Evolutionary conservation across 2,888 invertebrate species (phyloP).

Genomic region (Ormyrus nitidulus): DNA sequence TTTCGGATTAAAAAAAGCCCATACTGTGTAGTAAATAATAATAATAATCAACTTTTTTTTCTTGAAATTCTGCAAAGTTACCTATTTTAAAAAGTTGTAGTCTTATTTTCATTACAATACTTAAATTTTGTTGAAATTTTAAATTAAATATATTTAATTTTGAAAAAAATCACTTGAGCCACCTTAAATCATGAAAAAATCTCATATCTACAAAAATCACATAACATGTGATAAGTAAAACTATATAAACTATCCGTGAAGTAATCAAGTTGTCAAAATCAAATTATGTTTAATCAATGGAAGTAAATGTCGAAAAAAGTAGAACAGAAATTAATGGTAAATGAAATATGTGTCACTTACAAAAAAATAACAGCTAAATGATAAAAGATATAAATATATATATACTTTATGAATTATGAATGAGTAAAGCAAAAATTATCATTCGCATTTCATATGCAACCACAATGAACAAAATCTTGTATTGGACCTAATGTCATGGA

Average conservation of each 20-base stretch:
- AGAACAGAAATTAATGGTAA: conserved; percentile 13
- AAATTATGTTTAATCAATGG: neutral
- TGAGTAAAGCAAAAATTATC: neutral
- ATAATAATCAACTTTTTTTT: no score
- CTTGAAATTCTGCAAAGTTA: no score
- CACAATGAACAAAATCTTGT: conserved; percentile 3
- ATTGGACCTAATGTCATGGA: conserved; percentile 34
- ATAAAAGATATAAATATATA: conserved; percentile 5
- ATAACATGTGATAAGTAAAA: conserved; percentile 17
- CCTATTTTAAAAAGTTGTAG: no score
- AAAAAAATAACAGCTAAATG: neutral
- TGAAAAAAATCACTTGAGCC: no score
- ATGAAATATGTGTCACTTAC: conserved; percentile 18
- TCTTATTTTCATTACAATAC: no score
- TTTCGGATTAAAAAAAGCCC: no score
- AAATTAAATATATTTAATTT: no score
- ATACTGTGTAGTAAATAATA: no score
- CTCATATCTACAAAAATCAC: conserved; percentile 19
- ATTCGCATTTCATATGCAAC: conserved; percentile 6
- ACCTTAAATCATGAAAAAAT: conserved; percentile 11
- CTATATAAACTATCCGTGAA: conserved; percentile 30
- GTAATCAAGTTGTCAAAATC: neutral
- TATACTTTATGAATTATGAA: neutral
- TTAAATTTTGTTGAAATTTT: no score
- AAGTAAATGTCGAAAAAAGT: neutral